Percentiles rank a stretch among this genome's conserved stretches.
These are phyloP conservation scores for Caerostris darwini DNA, from an alignment of 1,140 invertebrate species.

Conservation along the genomic window DNA sequence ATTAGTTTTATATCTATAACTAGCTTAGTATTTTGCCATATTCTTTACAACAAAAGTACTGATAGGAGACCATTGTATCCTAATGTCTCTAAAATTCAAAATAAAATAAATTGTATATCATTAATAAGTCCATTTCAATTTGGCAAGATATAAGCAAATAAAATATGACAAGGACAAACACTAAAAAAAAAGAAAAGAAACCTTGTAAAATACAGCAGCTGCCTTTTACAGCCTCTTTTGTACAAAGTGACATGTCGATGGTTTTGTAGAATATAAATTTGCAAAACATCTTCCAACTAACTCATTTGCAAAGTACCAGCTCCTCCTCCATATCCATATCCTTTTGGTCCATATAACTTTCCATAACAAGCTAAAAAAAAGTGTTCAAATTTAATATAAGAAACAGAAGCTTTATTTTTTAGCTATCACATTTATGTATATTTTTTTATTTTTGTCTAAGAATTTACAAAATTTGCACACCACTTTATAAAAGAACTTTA, in stretches of 20 bases:
- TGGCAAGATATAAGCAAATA: not conserved
- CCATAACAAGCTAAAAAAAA: constrained; percentile 93
- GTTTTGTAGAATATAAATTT: not conserved
- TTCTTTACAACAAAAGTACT: no score
- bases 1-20: no score
- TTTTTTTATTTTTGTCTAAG: no score
- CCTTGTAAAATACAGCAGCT: constrained; percentile 27
- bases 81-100: not conserved
- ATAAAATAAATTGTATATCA: not conserved
- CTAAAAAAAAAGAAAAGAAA: constrained; percentile 20
- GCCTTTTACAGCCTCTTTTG: constrained; percentile 46
- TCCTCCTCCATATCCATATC: constrained; percentile 95
- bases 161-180: constrained; percentile 22
- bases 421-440: no score
- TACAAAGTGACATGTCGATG: not conserved
- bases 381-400: no score
- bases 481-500: no score
- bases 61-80: no score
- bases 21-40: no score
- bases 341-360: constrained; percentile 96
- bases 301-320: constrained; percentile 85
- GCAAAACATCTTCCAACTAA: not conserved
- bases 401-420: no score
- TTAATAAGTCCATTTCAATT: constrained; percentile 2
- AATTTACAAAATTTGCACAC: no score